These are phyloP conservation scores for Coendou prehensilis DNA, from an alignment of 2,797 vertebrate genomes.

Conservation along the genomic window DNA sequence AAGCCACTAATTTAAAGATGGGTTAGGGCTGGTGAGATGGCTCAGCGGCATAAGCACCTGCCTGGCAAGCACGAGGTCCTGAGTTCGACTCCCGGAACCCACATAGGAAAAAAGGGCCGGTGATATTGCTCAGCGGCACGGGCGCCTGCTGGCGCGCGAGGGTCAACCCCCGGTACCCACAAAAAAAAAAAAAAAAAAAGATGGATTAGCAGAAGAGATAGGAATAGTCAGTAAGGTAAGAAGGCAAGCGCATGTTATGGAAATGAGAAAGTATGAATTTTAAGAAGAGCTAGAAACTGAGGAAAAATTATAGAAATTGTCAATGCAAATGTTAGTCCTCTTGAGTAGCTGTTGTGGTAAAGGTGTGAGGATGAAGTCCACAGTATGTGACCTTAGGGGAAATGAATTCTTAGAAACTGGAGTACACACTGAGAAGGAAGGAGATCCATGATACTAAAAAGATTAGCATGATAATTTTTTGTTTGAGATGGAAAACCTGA, in stretches of 20 bases:
- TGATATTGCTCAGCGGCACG: too few relatives aligned
- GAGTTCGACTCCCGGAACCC: too few relatives aligned
- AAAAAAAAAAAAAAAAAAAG: too few relatives aligned
- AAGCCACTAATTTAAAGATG: background rate
- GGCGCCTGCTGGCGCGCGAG: too few relatives aligned
- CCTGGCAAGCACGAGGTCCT: too few relatives aligned
- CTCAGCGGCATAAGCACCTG: too few relatives aligned
- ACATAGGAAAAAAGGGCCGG: too few relatives aligned
- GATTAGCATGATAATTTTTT: background rate
- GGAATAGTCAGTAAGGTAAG: background rate
- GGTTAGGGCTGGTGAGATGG: background rate
- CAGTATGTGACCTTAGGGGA: background rate
- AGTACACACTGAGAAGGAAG: background rate
- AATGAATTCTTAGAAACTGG: background rate
- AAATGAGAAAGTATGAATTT: conserved; percentile 32
- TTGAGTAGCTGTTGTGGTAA: background rate
- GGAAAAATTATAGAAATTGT: background rate
- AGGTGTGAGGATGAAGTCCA: background rate
- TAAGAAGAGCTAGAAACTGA: conserved; percentile 27
- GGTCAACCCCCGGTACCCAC: too few relatives aligned
- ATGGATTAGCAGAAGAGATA: background rate
- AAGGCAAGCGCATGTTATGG: background rate
- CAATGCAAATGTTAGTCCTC: background rate
- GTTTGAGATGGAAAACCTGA: conserved; percentile 16
- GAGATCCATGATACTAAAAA: background rate